Base-by-base conservation (phyloP, 2,113 vertebrate species). In the Cepphus grylle region DNA sequence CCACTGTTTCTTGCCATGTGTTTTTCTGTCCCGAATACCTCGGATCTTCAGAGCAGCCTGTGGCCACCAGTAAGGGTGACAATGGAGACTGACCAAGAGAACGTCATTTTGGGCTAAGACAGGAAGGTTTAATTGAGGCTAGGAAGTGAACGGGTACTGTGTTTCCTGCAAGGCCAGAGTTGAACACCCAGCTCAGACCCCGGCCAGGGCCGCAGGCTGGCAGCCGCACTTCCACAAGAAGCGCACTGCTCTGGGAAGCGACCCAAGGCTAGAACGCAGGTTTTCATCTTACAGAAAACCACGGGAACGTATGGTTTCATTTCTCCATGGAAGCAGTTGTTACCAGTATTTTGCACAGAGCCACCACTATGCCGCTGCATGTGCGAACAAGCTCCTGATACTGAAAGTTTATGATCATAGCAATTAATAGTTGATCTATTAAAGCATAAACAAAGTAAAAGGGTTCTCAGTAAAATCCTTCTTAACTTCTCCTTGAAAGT, bases 71-170 rank as follows among this genome's bases (percentile, higher is more conserved):
- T 43, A 70, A 63, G 49, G 43, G 9, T 55, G 74, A n/a, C 53
- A n/a, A 8, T 15, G 63, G 49, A 73, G 29, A 17, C 50, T 90
- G 58, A 79, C 42, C 32, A 53, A 56, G n/a, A 56, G 26, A 65
- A 76, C 2, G 4, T 19, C 11, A 71, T 84, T 95, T 88, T 81
- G 59, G 49, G 34, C 87, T 87, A 56, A 67, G 49, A 26, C 49
- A 65, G 86, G 56, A 91, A 85, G 56, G 88, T 94, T 95, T 96
- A 61, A 80, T 95, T 94, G 91, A 91, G 84, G 32, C 56, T 69
- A 59, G 84, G 95, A 96, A 83, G 74, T 67, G 47, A 76, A 85
- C 38, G 83, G 82, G 26, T 26, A 5, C 32, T 52, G 66, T 73
- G 32, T 91, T 94, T 97, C 93, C 95, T 95, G 74, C 42, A 66